Evolutionary conservation across 2,888 invertebrate genomes (phyloP), one percentile per base, ranked within the genome.

Genomic region (Stenodera caucasica): DNA sequence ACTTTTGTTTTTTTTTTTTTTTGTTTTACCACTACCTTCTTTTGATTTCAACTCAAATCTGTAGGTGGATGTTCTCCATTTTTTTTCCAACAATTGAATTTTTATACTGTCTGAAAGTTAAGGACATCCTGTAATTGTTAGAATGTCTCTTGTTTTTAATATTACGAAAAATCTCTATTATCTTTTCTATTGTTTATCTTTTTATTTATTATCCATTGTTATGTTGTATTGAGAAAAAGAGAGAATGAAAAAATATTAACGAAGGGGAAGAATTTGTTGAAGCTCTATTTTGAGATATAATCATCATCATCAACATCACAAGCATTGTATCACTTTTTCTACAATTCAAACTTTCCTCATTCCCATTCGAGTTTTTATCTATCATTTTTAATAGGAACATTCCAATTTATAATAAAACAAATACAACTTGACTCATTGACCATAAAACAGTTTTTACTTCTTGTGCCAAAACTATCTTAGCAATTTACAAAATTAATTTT

Each of bases 131-230:
- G n/a, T n/a, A n/a, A n/a, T n/a, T n/a, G n/a, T n/a, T n/a, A n/a
- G n/a, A n/a, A n/a, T 26, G 26, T 26, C 5, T 5, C 32, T 32
- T 32, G 32, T 32, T 11, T 40, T 18, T 12, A 45, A 45, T 23
- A 45, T 23, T 45, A 12, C 11, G 21, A 21, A 21, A 45, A 45
- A n/a, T 45, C 12, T 23, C 23, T 45, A 21, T 45, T 30, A 9
- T 30, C 1, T 30, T 26, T 45, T 23, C 45, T 45, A 45, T 45
- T 45, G 45, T 45, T 23, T 45, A 45, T 45, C n/a, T n/a, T 23
- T 23, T 45, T 45, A 45, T 45, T 45, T 45, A 45, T 45, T 45
- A 45, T 45, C 45, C 23, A 45, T 45, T 45, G 45, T 45, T 5
- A n/a, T 45, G 11, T 45, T 45, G 23, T 23, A 45, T 21, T 23